Base-by-base conservation (phyloP, 2,888 invertebrate genomes). In the Halictus quadricinctus region DNA sequence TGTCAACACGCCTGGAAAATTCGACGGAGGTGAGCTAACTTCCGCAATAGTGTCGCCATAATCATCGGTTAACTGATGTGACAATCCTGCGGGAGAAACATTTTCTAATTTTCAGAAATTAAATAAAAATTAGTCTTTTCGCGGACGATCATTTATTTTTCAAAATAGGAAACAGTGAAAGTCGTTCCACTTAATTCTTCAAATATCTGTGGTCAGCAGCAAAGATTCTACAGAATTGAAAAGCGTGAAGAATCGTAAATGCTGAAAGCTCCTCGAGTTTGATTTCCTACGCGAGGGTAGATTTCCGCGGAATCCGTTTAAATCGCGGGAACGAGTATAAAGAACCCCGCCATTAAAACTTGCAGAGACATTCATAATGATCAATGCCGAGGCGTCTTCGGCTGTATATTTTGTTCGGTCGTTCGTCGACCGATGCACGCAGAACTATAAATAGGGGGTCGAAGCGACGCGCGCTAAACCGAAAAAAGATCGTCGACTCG, bases 401-500 rank as follows among this genome's bases (percentile, higher is more conserved):
- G 18, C 54, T 54, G 29, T 66, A 36, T 66, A 66, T 12, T 48
- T 76, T 48, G 29, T 48, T 18, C 66, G 60, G n/a, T 46, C 46
- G 72, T 85, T 79, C 58, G 50, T 66, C 84, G 72, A 25, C n/a
- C 70, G 36, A 18, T 60, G 72, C 75, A 76, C 41, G 48, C 43
- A 54, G 48, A 46, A 76, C 54, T 66, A 79, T 78, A 60, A 70
- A 86, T 72, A 76, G 60, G 48, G 21, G 48, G 21, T 69, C 50
- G 54, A 54, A 73, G 79, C 76, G 72, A 58, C 79, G 72, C 72
- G 72, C 64, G 74, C 73, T 64, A 83, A 81, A 83, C 80, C 81
- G 81, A 80, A 85, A 85, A 86, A 85, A 83, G 88, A 81, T 74
- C 77, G 83, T 75, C 81, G 80, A 81, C 86, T 84, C 83, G 82